Evolutionary conservation across 2,113 vertebrate species (phyloP).

Genomic region (Chaetodon auriga): DNA sequence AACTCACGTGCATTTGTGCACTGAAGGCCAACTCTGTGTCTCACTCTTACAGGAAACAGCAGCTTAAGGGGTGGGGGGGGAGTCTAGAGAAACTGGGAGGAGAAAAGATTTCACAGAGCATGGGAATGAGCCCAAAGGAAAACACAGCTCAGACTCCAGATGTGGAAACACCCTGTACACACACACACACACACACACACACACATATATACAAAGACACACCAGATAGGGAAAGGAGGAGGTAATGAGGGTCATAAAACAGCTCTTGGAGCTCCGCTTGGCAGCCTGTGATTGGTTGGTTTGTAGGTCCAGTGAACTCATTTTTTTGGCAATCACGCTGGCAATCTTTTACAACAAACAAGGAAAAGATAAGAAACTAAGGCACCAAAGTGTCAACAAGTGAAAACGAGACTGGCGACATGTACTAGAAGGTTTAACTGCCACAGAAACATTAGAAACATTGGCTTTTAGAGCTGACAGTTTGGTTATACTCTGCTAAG

Average conservation of each 20-base stretch:
- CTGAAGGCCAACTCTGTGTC: slow-evolving; percentile 57
- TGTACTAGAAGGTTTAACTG: not conserved
- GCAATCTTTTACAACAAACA: slow-evolving; percentile 39
- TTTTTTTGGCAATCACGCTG: slow-evolving; percentile 34
- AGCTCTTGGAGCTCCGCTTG: slow-evolving; percentile 71
- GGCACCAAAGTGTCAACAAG: not conserved
- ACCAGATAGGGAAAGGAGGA: slow-evolving; percentile 47
- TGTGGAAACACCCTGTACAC: slow-evolving; percentile 79
- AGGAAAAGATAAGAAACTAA: slow-evolving; percentile 32
- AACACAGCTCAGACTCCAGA: slow-evolving; percentile 81
- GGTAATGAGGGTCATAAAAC: slow-evolving; percentile 70
- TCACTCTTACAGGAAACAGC: slow-evolving; percentile 73
- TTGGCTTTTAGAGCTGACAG: not conserved
- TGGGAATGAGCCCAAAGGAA: slow-evolving; percentile 79
- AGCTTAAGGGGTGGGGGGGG: slow-evolving; percentile 55
- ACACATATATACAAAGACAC: slow-evolving; percentile 50
- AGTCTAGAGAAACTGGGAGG: slow-evolving; percentile 49
- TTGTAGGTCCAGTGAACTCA: slow-evolving; percentile 56
- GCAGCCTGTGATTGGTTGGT: slow-evolving; percentile 75
- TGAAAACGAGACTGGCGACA: slow-evolving; percentile 7
- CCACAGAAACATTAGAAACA: not conserved
- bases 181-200: slow-evolving; percentile 45
- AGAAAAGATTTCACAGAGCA: slow-evolving; percentile 64
- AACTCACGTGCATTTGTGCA: slow-evolving; percentile 53
- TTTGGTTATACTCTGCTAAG: not conserved